Conservation (phyloP, 2,113 vertebrate species). For the Lycocorax pyrrhopterus region DNA sequence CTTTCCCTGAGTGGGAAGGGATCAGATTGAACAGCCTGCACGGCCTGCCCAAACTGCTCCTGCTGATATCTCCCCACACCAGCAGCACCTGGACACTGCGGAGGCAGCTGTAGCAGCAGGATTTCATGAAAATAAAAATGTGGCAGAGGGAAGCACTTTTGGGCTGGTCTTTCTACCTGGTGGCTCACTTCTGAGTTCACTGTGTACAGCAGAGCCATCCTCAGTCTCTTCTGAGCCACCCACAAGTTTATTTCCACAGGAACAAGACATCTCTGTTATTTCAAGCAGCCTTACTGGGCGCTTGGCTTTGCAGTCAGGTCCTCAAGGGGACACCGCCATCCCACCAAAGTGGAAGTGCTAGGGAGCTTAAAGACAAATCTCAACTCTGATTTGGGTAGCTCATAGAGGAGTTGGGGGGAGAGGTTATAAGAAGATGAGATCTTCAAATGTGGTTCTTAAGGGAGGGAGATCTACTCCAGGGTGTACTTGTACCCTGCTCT, state of each 20-base stretch:
- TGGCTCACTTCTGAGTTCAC: neutral
- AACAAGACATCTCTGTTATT: neutral
- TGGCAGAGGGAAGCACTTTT: neutral
- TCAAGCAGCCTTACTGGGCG: neutral
- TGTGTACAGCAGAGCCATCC: rapidly evolving
- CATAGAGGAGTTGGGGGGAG: neutral
- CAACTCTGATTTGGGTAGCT: neutral
- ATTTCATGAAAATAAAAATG: neutral
- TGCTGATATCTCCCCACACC: neutral
- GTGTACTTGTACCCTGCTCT: neutral
- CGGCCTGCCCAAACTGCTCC: neutral
- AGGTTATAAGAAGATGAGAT: neutral
- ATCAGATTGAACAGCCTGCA: neutral
- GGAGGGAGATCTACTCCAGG: neutral
- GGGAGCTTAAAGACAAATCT: neutral
- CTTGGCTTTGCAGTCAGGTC: neutral
- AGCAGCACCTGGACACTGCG: neutral
- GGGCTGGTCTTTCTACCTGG: neutral
- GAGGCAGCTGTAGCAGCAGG: neutral
- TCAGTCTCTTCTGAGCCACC: neutral
- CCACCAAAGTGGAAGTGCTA: neutral
- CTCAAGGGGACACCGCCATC: neutral
- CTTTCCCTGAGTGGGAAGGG: neutral
- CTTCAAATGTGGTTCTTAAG: rapidly evolving
- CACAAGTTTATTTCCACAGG: neutral